Conservation (phyloP, 2,797 vertebrate genomes). For the Sebastes itinus region DNA sequence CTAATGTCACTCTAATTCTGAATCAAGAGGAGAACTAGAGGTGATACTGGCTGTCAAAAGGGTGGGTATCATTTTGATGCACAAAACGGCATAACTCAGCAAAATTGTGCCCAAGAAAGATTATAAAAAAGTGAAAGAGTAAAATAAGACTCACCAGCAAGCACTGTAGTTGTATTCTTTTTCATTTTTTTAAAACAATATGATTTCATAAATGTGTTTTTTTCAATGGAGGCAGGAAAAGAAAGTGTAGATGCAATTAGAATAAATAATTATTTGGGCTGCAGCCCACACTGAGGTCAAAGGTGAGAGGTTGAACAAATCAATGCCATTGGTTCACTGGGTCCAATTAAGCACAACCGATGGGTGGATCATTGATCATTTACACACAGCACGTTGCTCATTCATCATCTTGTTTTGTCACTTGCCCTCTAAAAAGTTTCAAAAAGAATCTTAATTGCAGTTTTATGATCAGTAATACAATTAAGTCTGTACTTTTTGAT, state of each 20-base stretch:
- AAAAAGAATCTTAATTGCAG: background rate
- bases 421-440: background rate
- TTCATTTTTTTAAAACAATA: background rate
- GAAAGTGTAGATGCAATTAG: background rate
- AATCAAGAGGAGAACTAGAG: background rate
- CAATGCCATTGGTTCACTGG: slow-evolving; percentile 42
- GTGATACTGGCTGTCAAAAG: background rate
- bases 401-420: slow-evolving; percentile 30
- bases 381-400: background rate
- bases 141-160: background rate
- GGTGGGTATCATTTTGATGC: slow-evolving; percentile 9
- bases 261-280: slow-evolving; percentile 1
- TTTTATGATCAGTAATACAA: background rate
- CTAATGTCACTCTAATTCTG: background rate
- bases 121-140: background rate
- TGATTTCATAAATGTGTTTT: background rate
- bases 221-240: background rate
- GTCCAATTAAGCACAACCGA: slow-evolving; percentile 39
- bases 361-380: slow-evolving; percentile 30
- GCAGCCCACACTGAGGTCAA: slow-evolving; percentile 25
- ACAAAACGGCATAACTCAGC: slow-evolving; percentile 10
- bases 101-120: background rate
- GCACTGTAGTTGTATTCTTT: background rate
- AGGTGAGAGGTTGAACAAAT: slow-evolving; percentile 44
- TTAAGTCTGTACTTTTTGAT: background rate